A percentile compares a stretch with the other conserved stretches of the same genome.
phyloP scores from a whole-genome alignment of 1,140 invertebrate genomes.

The Saccostrea cuccullata region DNA sequence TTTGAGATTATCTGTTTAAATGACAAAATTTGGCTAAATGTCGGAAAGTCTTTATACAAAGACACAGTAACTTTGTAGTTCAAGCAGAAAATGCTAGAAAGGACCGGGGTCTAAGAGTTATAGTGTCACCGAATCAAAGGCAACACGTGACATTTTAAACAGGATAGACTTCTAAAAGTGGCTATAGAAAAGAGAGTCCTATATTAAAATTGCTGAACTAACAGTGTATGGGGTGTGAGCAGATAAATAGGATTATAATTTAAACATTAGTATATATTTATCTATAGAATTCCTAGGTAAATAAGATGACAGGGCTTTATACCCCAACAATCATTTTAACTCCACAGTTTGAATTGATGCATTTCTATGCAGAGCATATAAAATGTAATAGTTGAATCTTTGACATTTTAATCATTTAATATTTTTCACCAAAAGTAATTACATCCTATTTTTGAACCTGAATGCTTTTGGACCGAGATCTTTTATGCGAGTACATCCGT shows the following conservation, averaged over 20 bases:
- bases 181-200: no score
- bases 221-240: neutral
- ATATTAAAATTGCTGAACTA: neutral
- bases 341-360: neutral
- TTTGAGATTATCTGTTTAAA: no score
- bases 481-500: neutral
- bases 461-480: neutral
- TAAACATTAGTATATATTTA: slow-evolving; percentile 20
- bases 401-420: slow-evolving; percentile 10
- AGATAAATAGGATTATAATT: slow-evolving; percentile 30
- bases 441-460: neutral
- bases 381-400: slow-evolving; percentile 4
- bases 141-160: slow-evolving; percentile 18
- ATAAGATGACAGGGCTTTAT: slow-evolving; percentile 11
- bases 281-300: slow-evolving; percentile 13
- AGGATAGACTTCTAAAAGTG: neutral
- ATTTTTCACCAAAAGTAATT: no score
- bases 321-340: slow-evolving; percentile 18
- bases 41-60: neutral
- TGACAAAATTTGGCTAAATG: neutral
- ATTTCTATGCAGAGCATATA: neutral
- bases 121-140: neutral
- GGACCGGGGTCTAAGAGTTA: neutral
- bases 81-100: slow-evolving; percentile 18
- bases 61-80: slow-evolving; percentile 1